Conservation (phyloP, 2,113 vertebrate genomes). For the Anarrhichthys ocellatus region DNA sequence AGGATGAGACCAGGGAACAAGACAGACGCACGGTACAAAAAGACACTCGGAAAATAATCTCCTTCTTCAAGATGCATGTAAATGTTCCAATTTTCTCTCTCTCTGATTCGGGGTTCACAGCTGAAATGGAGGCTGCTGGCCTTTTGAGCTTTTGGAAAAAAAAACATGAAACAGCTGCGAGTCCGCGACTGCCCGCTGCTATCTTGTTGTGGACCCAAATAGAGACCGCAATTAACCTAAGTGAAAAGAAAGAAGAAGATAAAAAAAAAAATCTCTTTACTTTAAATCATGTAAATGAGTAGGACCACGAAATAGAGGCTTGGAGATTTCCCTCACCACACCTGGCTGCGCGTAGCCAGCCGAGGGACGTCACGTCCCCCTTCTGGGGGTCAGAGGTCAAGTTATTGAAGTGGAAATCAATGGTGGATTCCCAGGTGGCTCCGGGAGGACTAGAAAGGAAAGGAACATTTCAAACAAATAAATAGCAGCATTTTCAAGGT, state of each 20-base stretch:
- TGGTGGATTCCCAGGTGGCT: conserved; percentile 65
- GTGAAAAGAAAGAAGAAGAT: not conserved
- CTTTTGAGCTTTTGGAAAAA: conserved; percentile 39
- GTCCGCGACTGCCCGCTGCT: conserved; percentile 1
- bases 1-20: conserved; percentile 41
- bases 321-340: conserved; percentile 48
- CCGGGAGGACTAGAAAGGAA: conserved; percentile 73
- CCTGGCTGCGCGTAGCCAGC: conserved; percentile 55
- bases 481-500: conserved; percentile 80
- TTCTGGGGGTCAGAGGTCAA: conserved; percentile 67
- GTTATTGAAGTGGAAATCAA: conserved; percentile 79
- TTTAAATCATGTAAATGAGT: conserved; percentile 59
- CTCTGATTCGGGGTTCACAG: conserved; percentile 40
- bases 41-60: conserved; percentile 48
- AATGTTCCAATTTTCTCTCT: conserved; percentile 60
- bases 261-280: conserved; percentile 11
- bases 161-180: conserved; percentile 42
- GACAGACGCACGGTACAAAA: not conserved
- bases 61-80: conserved; percentile 43
- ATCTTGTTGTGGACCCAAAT: conserved; percentile 40
- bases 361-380: conserved; percentile 61
- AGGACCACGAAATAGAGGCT: conserved; percentile 30
- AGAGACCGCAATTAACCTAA: conserved; percentile 62
- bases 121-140: conserved; percentile 53
- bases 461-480: conserved; percentile 81